Evolutionary conservation across 2,888 invertebrate species (phyloP), one percentile per base, ranked within the genome.

Genomic region (Ophion costatus): DNA sequence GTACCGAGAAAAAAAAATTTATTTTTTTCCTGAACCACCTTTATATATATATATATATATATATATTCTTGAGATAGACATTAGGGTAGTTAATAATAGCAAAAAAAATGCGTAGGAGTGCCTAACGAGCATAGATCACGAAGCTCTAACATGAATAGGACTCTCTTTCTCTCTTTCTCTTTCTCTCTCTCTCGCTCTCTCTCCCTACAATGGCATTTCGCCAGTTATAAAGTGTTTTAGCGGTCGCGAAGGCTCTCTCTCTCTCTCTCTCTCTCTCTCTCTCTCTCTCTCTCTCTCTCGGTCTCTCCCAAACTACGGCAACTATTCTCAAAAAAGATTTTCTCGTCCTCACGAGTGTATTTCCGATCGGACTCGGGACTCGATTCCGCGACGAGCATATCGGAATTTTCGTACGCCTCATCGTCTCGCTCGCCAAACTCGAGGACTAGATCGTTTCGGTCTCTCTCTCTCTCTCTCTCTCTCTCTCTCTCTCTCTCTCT

Each of bases 31-130:
- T n/a, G n/a, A n/a, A n/a, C n/a, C n/a, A n/a, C n/a, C n/a, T n/a
- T n/a, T n/a, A n/a, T 38, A 6, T 38, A 38, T 38, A 38, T 38
- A 38, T 38, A 6, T 38, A 38, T 38, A 38, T 38, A 38, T 38
- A 6, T 73, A 63, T 42, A 77, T 73, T 85, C 38, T 51, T 29
- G 76, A 73, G 63, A 73, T 63, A 33, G 71, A 73, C 66, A 59
- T 75, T 71, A 77, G 45, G 45, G 57, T 11, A 59, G 78, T 80
- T 85, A 85, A 85, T 85, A 83, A 83, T 83, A 85, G 80, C 80
- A 77, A 38, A 80, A 64, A 85, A 80, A 74, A 85, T 67, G 85
- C 82, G 85, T 85, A 83, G 85, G 85, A 82, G 85, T 83, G 83
- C 85, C 80, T 78, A 82, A 85, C 82, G 85, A 85, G 80, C 69